A percentile compares a stretch with the other conserved stretches of the same genome.
These are phyloP conservation scores for Perizoma flavofasciatum DNA, from an alignment of 2,888 invertebrate species.

Conservation along the genomic window DNA sequence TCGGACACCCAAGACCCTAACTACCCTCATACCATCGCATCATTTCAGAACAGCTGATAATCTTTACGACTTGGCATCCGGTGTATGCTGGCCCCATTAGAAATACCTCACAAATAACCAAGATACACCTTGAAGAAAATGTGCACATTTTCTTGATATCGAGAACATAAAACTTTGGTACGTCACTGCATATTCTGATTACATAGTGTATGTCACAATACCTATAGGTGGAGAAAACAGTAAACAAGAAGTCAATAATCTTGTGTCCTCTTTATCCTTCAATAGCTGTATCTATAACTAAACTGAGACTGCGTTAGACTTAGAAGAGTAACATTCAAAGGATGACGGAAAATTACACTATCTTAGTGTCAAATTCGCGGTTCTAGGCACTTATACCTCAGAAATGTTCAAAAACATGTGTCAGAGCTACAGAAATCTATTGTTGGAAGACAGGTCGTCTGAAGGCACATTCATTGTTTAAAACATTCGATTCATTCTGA, in stretches of 20 bases:
- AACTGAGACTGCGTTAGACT: constrained; percentile 22
- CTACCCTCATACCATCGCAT: constrained; percentile 61
- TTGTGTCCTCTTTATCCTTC: constrained; percentile 31
- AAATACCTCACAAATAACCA: constrained; percentile 51
- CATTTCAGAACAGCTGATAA: constrained; percentile 57
- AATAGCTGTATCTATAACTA: no score
- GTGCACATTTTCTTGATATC: constrained; percentile 40
- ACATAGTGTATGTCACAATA: constrained; percentile 18
- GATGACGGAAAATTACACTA: no score
- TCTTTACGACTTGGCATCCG: constrained; percentile 58
- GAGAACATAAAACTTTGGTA: constrained; percentile 28
- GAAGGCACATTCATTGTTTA: no score
- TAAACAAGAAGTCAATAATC: constrained; percentile 41
- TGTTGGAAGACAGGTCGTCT: no score
- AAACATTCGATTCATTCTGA: background rate
- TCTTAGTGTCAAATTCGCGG: background rate
- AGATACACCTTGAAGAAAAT: constrained; percentile 32
- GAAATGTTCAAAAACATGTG: background rate
- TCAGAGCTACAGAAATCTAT: background rate
- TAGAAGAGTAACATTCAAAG: constrained; percentile 7
- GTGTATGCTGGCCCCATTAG: constrained; percentile 44
- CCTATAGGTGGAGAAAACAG: constrained; percentile 26
- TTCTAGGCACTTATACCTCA: background rate
- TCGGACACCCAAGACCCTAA: constrained; percentile 56
- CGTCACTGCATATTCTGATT: constrained; percentile 30